These are phyloP conservation scores for Eilema depressum DNA, from an alignment of 2,888 invertebrate genomes.

Conservation along the genomic window DNA sequence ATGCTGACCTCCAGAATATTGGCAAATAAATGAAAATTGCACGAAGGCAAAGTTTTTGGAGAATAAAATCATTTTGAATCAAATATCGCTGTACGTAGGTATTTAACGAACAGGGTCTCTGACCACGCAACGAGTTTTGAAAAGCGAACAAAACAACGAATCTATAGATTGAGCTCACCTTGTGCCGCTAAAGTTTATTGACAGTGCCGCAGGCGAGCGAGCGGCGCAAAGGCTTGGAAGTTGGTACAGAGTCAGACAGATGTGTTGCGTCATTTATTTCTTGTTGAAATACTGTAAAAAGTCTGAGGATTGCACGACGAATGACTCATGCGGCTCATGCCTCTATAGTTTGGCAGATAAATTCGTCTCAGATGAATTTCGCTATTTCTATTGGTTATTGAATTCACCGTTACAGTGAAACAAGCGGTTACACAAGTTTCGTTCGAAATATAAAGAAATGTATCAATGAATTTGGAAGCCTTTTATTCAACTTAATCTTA, in stretches of 20 bases:
- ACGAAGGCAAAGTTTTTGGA: slow-evolving; percentile 14
- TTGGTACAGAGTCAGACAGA: slow-evolving; percentile 63
- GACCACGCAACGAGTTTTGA: slow-evolving; percentile 60
- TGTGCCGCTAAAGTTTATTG: slow-evolving; percentile 83
- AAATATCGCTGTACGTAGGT: slow-evolving; percentile 23
- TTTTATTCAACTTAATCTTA: neutral
- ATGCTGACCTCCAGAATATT: slow-evolving; percentile 71
- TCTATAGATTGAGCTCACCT: slow-evolving; percentile 72
- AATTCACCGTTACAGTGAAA: neutral
- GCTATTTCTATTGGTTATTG: neutral
- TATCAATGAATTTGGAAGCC: neutral
- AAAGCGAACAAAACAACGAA: slow-evolving; percentile 68
- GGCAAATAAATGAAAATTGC: slow-evolving; percentile 16
- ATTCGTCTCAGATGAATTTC: slow-evolving; percentile 15
- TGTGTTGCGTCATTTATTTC: slow-evolving; percentile 76
- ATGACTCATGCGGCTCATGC: slow-evolving; percentile 70
- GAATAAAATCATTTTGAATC: slow-evolving; percentile 16
- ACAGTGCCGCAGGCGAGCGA: slow-evolving; percentile 77
- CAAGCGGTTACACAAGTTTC: neutral
- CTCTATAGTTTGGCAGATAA: slow-evolving; percentile 22
- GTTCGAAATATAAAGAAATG: slow-evolving; percentile 1
- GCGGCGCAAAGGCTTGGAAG: slow-evolving; percentile 57
- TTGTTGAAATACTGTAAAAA: slow-evolving; percentile 71
- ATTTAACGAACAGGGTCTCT: slow-evolving; percentile 50
- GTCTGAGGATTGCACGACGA: slow-evolving; percentile 65